Percentiles rank a stretch among this genome's conserved stretches.
phyloP scores from a whole-genome alignment of 92 coral and sea anemone species.

The Epizoanthus stellaris region DNA sequence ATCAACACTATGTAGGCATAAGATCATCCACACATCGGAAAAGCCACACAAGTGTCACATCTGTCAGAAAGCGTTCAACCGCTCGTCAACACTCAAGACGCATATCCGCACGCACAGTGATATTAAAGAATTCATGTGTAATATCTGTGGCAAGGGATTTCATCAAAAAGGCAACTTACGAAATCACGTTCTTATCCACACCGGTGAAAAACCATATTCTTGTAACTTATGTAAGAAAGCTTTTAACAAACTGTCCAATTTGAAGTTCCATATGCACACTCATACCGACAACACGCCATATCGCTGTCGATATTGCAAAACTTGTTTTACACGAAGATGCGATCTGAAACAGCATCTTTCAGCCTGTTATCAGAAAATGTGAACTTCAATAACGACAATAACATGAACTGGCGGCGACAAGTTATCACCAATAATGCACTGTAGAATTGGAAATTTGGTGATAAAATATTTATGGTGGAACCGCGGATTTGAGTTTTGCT shows the following conservation, averaged over 20 bases:
- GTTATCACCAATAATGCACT: conserved; percentile 27
- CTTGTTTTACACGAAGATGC: conserved; percentile 89
- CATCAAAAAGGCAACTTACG: conserved; percentile 99
- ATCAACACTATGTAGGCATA: conserved; percentile 96
- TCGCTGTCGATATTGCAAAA: conserved; percentile 93
- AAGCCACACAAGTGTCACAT: conserved; percentile 96
- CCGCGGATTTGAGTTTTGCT: background rate
- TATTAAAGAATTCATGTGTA: conserved; percentile 88
- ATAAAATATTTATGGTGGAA: conserved; percentile 18
- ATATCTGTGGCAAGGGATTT: conserved; percentile 94
- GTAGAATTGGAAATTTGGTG: conserved; percentile 2
- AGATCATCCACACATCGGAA: conserved; percentile 95
- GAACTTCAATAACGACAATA: conserved; percentile 12
- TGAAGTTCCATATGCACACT: conserved; percentile 96
- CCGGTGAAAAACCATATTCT: conserved; percentile 97
- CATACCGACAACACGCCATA: conserved; percentile 98
- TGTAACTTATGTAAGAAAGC: conserved; percentile 95
- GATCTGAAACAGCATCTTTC: conserved; percentile 88
- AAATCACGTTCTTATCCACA: conserved; percentile 93
- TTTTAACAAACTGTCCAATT: conserved; percentile 95
- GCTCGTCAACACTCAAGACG: conserved; percentile 98
- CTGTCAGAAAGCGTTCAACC: conserved; percentile 97
- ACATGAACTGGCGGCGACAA: conserved; percentile 7
- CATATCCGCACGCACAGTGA: conserved; percentile 97
- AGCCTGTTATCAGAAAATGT: conserved; percentile 50